These are phyloP conservation scores for Agrilus biguttatus DNA, from an alignment of 2,888 invertebrate species.

Conservation along the genomic window DNA sequence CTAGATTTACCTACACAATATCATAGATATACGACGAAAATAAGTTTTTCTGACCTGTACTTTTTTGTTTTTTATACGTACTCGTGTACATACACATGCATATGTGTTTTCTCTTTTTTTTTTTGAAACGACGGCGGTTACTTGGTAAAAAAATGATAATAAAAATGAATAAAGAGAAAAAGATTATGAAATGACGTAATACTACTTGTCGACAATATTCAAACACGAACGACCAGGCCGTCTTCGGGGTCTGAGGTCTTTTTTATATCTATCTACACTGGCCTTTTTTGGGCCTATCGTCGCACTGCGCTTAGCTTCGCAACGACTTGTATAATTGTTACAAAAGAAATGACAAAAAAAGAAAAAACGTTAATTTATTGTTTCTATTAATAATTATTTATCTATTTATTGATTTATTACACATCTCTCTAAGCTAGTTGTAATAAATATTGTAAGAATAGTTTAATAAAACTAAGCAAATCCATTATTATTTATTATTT, in stretches of 20 bases:
- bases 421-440: too few species aligned
- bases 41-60: too few species aligned
- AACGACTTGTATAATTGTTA: constrained; percentile 8
- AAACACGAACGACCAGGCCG: constrained; percentile 27
- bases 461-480: too few species aligned
- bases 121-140: constrained; percentile 15
- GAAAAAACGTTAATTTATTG: too few species aligned
- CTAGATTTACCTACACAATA: too few species aligned
- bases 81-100: not conserved
- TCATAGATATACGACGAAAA: too few species aligned
- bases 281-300: constrained; percentile 16
- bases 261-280: constrained; percentile 31
- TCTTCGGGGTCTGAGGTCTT: constrained; percentile 20
- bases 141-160: constrained; percentile 14
- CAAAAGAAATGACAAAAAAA: not conserved
- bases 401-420: too few species aligned
- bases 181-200: constrained; percentile 10
- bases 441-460: too few species aligned
- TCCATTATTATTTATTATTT: too few species aligned
- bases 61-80: too few species aligned
- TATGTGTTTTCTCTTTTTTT: constrained; percentile 4
- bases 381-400: too few species aligned
- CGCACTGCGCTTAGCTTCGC: constrained; percentile 14
- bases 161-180: constrained; percentile 5
- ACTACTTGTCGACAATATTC: constrained; percentile 8